Percentiles rank a stretch among this genome's conserved stretches.
Evolutionary conservation across 2,888 invertebrate species (phyloP).

Genomic region (Lasioglossum morio): DNA sequence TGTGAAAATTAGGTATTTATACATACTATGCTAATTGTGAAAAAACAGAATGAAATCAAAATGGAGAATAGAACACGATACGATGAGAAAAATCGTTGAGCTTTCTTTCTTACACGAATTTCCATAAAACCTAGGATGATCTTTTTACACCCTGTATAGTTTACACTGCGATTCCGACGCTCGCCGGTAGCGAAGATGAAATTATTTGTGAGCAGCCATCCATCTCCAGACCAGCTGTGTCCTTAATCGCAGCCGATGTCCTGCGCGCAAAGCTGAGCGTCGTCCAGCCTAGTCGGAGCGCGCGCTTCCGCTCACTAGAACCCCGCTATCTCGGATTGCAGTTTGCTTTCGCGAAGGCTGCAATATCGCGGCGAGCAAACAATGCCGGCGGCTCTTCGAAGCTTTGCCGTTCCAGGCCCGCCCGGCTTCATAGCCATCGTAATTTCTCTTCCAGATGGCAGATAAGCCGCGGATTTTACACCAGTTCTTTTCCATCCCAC

Average conservation of each 20-base stretch:
- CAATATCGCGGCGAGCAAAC: conserved; percentile 54
- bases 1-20: too few species aligned
- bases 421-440: conserved; percentile 2
- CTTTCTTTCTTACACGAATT: too few species aligned
- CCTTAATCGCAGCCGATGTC: background rate
- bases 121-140: too few species aligned
- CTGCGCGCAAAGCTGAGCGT: background rate
- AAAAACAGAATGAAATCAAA: too few species aligned
- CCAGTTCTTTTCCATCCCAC: background rate
- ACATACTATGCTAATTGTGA: too few species aligned
- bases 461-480: conserved; percentile 18
- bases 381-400: conserved; percentile 35
- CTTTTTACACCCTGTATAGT: too few species aligned
- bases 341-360: conserved; percentile 41
- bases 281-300: background rate
- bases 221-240: background rate
- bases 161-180: background rate
- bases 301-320: background rate
- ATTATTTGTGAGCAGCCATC: background rate
- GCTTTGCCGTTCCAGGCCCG: conserved; percentile 9
- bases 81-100: too few species aligned
- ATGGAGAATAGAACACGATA: too few species aligned
- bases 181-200: background rate
- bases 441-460: conserved; percentile 9
- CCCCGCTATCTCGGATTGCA: conserved; percentile 2